A percentile compares a stretch with the other conserved stretches of the same genome.
These are phyloP conservation scores for Pseudotriccus pelzelni DNA, from an alignment of 2,797 vertebrate genomes.

Conservation along the genomic window DNA sequence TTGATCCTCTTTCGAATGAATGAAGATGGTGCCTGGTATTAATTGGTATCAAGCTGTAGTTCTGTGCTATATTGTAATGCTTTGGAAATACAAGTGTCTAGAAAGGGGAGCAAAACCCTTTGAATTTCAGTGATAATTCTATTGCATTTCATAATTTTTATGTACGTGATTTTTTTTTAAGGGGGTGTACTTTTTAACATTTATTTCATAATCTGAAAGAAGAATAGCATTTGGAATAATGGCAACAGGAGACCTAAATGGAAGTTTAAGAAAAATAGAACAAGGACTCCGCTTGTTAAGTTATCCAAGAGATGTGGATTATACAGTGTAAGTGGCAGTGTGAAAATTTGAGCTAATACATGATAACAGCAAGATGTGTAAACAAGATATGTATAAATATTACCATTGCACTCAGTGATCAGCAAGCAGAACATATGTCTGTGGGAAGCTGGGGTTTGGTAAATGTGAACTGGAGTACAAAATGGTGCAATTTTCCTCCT, in stretches of 20 bases:
- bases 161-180: neutral
- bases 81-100: neutral
- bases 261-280: constrained; percentile 87
- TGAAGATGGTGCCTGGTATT: neutral
- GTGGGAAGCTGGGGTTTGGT: neutral
- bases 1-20: neutral
- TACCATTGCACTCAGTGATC: neutral
- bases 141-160: neutral
- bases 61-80: neutral
- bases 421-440: neutral
- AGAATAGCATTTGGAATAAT: constrained; percentile 62
- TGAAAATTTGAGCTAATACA: neutral
- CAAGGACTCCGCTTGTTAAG: constrained; percentile 83
- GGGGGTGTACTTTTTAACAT: neutral
- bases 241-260: constrained; percentile 88
- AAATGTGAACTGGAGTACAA: neutral
- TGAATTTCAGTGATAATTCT: neutral
- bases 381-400: neutral
- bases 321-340: constrained; percentile 78
- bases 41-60: neutral
- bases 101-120: neutral
- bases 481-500: neutral
- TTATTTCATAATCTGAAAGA: constrained; percentile 33
- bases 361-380: neutral
- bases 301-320: constrained; percentile 87